Base-by-base conservation (phyloP, 2,113 vertebrate genomes). In the Sinocyclocheilus maitianheensis region DNA sequence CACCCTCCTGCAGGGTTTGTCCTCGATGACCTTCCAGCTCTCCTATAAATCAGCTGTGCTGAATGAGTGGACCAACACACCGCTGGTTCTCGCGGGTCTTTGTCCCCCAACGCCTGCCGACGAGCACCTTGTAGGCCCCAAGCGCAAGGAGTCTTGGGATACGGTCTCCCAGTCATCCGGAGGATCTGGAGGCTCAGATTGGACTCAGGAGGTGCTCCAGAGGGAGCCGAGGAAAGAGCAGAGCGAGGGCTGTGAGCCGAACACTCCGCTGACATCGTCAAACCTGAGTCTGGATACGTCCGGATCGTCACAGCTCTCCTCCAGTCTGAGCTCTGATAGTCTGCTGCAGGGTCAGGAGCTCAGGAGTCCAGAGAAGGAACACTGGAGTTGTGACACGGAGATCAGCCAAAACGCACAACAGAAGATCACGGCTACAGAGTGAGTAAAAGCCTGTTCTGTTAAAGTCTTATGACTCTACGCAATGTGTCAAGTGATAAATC, bases 11-110 rank as follows among this genome's bases (percentile, higher is more conserved):
- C 98, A 99, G 89, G 98, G 98, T 20, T 93, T 99, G 0, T 93
- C 96, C 0, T 97, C 97, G 0, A 93, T 99, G 40, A 94, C 96
- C 9, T 99, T 99, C 1, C 91, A 94, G 88, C 96, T 99, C 3
- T 99, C 98, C 11, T 98, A 98, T 87, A 99, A 99, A 86, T 98
- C 98, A 0, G 95, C 97, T 0, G 95, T 99, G 86, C 92, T 99
- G 55, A 99, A 99, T 0, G 96, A 98, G 74, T 99, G 98, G 98
- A 99, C 98, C 0, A 74, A 96, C 63, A 98, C 97, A 0, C 98
- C 98, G 0, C 90, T 99, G 89, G 95, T 95, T 12, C 94, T 99
- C 0, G 96, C 97, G 0, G 98, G 98, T 5, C 95, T 99, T 93
- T 96, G 93, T 92, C 96, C 1, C 3, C 89, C 85, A 74, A 46